Evolutionary conservation across 2,113 vertebrate species (phyloP), one percentile per base, ranked within the genome.

Genomic region (Uria lomvia): DNA sequence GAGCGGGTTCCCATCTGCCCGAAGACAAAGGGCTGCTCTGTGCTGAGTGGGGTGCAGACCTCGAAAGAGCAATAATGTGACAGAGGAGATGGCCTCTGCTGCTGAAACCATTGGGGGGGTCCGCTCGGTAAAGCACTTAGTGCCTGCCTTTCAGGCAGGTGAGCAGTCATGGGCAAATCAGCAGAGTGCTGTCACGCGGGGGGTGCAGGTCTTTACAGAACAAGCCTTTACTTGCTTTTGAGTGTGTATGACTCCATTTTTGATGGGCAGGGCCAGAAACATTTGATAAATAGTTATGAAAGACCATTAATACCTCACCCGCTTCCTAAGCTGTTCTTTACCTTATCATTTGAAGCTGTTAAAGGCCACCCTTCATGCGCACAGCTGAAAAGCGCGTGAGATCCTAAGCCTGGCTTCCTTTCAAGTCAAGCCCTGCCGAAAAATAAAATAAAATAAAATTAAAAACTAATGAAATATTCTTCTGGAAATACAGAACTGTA

Each of bases 41-140:
- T 72, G 70, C 71, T 91, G 23, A 29, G 23, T 0, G 47, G 38
- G 26, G 43, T 4, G 32, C 74, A 47, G 70, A 42, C 34, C 52
- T 55, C 2, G 0, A 12, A 19, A 53, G 27, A 43, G 52, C 56
- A 74, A 1, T 4, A 38, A 8, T 0, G 2, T 23, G 71, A 52
- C 15, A 32, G 63, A 43, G 45, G 30, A 14, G 78, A 43, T 5
- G 29, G 43, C 18, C 18, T 66, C 49, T 36, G 38, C 42, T 22
- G 38, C 47, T 1, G 8, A 29, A 12, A 30, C 32, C 56, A 6
- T 0, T 1, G 8, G 4, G 22, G 38, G 11, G 9, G 42, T 62
- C 29, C 4, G 0, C 36, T 55, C 55, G 13, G 66, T 47, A 45
- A 60, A 34, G 49, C 53, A 3, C n/a, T 15, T 3, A 1, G 27